phyloP scores from a whole-genome alignment of 2,888 invertebrate genomes.

The Dasysyrphus tricinctus region DNA sequence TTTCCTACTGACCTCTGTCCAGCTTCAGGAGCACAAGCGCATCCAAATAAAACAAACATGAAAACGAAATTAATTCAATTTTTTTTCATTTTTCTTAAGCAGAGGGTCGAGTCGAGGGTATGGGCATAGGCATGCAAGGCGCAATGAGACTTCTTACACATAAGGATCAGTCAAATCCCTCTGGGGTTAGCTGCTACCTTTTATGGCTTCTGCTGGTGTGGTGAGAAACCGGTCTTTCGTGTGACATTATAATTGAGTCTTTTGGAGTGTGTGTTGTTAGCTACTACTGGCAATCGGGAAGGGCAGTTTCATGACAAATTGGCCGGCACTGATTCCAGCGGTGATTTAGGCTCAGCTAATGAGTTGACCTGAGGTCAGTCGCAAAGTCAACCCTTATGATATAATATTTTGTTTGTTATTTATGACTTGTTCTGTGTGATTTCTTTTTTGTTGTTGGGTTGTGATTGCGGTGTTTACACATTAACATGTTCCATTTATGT shows the following conservation, averaged over 20 bases:
- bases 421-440: neutral
- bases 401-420: slow-evolving; percentile 21
- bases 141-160: slow-evolving; percentile 22
- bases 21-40: slow-evolving; percentile 21
- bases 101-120: slow-evolving; percentile 24
- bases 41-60: slow-evolving; percentile 27
- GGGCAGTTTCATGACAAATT: slow-evolving; percentile 57
- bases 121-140: slow-evolving; percentile 6
- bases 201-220: neutral
- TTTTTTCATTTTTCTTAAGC: neutral
- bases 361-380: slow-evolving; percentile 69
- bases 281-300: slow-evolving; percentile 8
- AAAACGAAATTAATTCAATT: slow-evolving; percentile 27
- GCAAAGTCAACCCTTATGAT: slow-evolving; percentile 35
- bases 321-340: slow-evolving; percentile 59
- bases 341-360: slow-evolving; percentile 52
- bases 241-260: slow-evolving; percentile 45
- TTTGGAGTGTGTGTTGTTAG: slow-evolving; percentile 25
- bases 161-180: slow-evolving; percentile 41
- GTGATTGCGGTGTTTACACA: slow-evolving; percentile 63
- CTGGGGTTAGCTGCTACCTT: slow-evolving; percentile 13
- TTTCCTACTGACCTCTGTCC: slow-evolving; percentile 67
- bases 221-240: slow-evolving; percentile 48
- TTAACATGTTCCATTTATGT: slow-evolving; percentile 52
- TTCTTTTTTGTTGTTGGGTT: neutral